These are phyloP conservation scores for Cylloceria caligata DNA, from an alignment of 2,888 invertebrate species.

Conservation along the genomic window DNA sequence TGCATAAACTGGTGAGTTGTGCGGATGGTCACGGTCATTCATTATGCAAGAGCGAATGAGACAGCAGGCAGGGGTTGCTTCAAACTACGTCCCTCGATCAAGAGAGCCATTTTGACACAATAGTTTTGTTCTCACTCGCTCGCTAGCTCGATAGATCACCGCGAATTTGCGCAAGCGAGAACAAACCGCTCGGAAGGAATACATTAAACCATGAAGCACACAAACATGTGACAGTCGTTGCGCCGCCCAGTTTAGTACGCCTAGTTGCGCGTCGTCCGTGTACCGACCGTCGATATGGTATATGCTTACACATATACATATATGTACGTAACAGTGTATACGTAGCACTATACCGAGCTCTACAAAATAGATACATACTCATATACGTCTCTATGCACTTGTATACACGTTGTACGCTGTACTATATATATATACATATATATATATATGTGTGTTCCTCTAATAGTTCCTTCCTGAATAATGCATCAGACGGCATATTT, in stretches of 20 bases:
- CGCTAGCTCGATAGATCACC: conserved; percentile 4
- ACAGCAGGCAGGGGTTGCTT: conserved; percentile 47
- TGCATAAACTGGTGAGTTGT: conserved; percentile 59
- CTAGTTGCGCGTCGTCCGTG: conserved; percentile 75
- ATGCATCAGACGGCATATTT: conserved; percentile 81
- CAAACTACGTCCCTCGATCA: conserved; percentile 63
- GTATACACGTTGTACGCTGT: conserved; percentile 59
- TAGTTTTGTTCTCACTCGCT: conserved; percentile 62
- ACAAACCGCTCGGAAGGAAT: conserved; percentile 77
- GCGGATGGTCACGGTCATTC: conserved; percentile 62
- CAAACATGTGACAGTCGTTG: conserved; percentile 75
- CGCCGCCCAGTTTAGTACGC: conserved; percentile 75
- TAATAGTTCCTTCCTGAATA: conserved; percentile 82
- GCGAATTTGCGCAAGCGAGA: conserved; percentile 55
- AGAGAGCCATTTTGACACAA: conserved; percentile 69
- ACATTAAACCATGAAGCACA: conserved; percentile 77
- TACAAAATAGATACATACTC: conserved; percentile 55
- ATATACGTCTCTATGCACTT: conserved; percentile 58
- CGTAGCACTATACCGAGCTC: conserved; percentile 58
- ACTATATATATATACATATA: conserved; percentile 69
- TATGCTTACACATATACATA: conserved; percentile 23
- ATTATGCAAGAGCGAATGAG: conserved; percentile 67
- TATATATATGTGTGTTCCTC: conserved; percentile 56
- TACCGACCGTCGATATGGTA: conserved; percentile 67
- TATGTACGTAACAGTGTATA: conserved; percentile 54